Conservation (phyloP, 2,888 invertebrate genomes). For the Polylopha cassiicola region DNA sequence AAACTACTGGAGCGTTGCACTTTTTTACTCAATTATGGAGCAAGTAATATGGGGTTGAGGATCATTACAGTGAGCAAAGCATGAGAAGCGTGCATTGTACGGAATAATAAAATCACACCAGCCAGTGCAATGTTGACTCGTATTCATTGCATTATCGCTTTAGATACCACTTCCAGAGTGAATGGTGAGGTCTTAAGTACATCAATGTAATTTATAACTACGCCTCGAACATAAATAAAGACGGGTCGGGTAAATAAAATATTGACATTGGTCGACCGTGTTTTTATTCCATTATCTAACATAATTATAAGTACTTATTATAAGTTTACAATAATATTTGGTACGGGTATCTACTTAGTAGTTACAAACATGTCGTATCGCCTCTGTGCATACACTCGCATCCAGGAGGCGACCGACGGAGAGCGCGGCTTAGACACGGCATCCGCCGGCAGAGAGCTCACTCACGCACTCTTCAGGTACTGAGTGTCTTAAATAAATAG, state of each 20-base stretch:
- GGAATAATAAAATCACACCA: slow-evolving; percentile 6
- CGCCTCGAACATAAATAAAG: slow-evolving; percentile 8
- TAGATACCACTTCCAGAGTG: slow-evolving; percentile 4
- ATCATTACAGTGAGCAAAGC: slow-evolving; percentile 7
- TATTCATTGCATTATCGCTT: slow-evolving; percentile 7
- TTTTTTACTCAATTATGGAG: slow-evolving; percentile 14
- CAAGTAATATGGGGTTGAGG: slow-evolving; percentile 4
- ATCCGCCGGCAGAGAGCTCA: slow-evolving; percentile 45
- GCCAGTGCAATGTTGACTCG: too few species aligned
- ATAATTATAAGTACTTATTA: slow-evolving; percentile 44
- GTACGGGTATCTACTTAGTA: slow-evolving; percentile 65
- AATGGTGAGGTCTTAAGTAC: slow-evolving; percentile 4
- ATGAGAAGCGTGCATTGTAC: neutral
- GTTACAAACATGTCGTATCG: slow-evolving; percentile 65
- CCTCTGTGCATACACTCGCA: slow-evolving; percentile 45
- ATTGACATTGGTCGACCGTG: slow-evolving; percentile 21
- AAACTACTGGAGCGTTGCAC: slow-evolving; percentile 16
- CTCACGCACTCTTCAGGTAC: slow-evolving; percentile 73
- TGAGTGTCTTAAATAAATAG: slow-evolving; percentile 65
- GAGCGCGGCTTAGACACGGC: slow-evolving; percentile 35
- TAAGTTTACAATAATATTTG: slow-evolving; percentile 39
- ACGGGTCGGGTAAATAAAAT: slow-evolving; percentile 16
- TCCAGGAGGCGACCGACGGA: slow-evolving; percentile 37
- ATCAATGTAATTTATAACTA: slow-evolving; percentile 11
- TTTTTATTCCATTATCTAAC: slow-evolving; percentile 30